Percentiles rank a stretch among this genome's conserved stretches.
Evolutionary conservation across 1,140 invertebrate genomes (phyloP).

Genomic region (Zaprionus vittiger): DNA sequence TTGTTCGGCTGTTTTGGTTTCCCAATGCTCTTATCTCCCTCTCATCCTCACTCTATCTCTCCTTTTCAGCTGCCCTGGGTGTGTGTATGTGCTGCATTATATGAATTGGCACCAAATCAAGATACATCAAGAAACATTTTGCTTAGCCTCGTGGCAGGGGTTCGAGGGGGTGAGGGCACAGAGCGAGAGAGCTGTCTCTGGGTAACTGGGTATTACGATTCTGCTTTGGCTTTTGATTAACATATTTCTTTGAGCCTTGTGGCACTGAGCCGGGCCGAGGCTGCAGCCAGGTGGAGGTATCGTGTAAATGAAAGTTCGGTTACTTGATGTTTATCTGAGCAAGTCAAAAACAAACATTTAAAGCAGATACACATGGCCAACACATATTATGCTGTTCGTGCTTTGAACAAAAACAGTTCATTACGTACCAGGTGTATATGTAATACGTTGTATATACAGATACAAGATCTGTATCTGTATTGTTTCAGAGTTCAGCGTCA

Average conservation of each 20-base stretch:
- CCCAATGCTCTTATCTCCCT: constrained; percentile 13
- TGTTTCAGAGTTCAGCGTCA: constrained; percentile 8
- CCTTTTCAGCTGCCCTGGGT: background rate
- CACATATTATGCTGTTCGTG: background rate
- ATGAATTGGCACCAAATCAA: constrained; percentile 42
- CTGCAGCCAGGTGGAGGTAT: background rate
- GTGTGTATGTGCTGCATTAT: constrained; percentile 1
- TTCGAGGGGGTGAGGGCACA: too few species aligned
- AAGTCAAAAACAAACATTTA: constrained; percentile 11
- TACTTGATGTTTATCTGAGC: too few species aligned
- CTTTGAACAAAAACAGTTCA: too few species aligned
- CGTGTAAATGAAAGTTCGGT: constrained; percentile 27
- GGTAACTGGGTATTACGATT: constrained; percentile 32
- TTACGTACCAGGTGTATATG: too few species aligned
- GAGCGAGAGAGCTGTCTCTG: background rate
- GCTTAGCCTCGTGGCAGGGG: constrained; percentile 13
- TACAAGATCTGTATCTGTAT: too few species aligned
- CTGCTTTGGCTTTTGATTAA: constrained; percentile 47
- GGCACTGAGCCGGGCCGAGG: background rate
- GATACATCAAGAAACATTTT: constrained; percentile 43
- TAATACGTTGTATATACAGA: too few species aligned
- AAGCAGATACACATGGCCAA: constrained; percentile 2
- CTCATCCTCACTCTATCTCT: too few species aligned
- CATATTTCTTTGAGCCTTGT: constrained; percentile 50
- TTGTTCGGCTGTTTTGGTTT: constrained; percentile 24